These are phyloP conservation scores for Idris sp. DNA, from an alignment of 1,140 invertebrate species.

Conservation along the genomic window DNA sequence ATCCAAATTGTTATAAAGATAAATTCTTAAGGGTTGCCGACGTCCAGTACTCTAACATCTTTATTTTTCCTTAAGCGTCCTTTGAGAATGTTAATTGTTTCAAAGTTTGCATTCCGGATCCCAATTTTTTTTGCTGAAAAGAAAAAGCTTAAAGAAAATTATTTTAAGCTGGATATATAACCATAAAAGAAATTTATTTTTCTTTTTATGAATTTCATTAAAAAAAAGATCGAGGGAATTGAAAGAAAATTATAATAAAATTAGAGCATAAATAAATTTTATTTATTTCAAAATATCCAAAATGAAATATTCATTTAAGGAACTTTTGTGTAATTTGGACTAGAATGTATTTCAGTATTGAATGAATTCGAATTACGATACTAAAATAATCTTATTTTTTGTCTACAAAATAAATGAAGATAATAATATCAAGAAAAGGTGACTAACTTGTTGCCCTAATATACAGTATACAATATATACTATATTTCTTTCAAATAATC, in stretches of 20 bases:
- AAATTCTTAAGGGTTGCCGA: constrained; percentile 49
- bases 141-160: no score
- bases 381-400: not conserved
- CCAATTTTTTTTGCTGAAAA: constrained; percentile 24
- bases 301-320: constrained; percentile 20
- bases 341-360: constrained; percentile 19
- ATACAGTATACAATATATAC: constrained; percentile 6
- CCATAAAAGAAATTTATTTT: no score
- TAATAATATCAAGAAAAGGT: no score
- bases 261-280: constrained; percentile 38
- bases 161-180: no score
- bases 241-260: constrained; percentile 4
- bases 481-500: constrained; percentile 3
- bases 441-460: not conserved
- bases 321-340: constrained; percentile 35
- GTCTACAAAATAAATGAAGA: no score
- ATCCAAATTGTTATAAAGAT: constrained; percentile 38
- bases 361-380: constrained; percentile 1
- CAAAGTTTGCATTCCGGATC: constrained; percentile 63
- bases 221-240: constrained; percentile 1
- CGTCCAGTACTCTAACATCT: constrained; percentile 49
- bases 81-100: constrained; percentile 65
- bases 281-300: constrained; percentile 27
- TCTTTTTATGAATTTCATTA: not conserved
- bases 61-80: constrained; percentile 60